Percentiles rank a stretch among this genome's conserved stretches.
These are phyloP conservation scores for Schizopygopsis pylzovi DNA, from an alignment of 2,797 vertebrate species.

Conservation along the genomic window DNA sequence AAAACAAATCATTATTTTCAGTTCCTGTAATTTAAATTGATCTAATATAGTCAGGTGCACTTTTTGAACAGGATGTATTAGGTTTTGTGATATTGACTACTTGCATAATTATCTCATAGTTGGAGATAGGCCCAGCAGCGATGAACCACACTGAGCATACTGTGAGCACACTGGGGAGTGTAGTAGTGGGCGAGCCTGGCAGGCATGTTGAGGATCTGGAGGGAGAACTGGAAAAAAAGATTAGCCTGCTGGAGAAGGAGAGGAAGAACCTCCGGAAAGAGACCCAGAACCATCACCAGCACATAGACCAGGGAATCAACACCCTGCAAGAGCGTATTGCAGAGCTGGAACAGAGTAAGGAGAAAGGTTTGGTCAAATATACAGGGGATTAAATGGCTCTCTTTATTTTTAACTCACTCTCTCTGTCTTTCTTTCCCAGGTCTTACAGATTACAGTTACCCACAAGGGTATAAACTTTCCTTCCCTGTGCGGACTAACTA, in stretches of 20 bases:
- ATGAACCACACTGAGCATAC: constrained; percentile 75
- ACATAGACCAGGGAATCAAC: constrained; percentile 77
- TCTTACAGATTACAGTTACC: constrained; percentile 74
- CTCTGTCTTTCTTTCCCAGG: constrained; percentile 47
- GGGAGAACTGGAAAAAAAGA: constrained; percentile 80
- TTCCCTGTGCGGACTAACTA: constrained; percentile 95
- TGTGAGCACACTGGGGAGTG: constrained; percentile 46
- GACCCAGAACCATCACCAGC: constrained; percentile 76
- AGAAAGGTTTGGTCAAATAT: background rate
- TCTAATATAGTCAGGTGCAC: background rate
- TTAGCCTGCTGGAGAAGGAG: constrained; percentile 79
- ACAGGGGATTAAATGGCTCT: background rate
- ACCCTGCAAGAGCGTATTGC: constrained; percentile 73
- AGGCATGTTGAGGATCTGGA: constrained; percentile 81
- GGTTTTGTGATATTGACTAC: constrained; percentile 2
- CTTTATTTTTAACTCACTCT: background rate
- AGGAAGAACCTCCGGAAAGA: constrained; percentile 78
- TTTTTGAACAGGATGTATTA: background rate
- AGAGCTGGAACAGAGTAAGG: constrained; percentile 80
- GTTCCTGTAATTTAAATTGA: background rate
- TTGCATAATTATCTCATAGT: constrained; percentile 60
- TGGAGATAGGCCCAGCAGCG: constrained; percentile 77
- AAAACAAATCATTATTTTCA: background rate
- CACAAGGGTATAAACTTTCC: constrained; percentile 89
- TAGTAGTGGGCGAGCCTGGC: constrained; percentile 44